phyloP scores from a whole-genome alignment of 2,888 invertebrate species.

The Xanthostigma xanthostigma region DNA sequence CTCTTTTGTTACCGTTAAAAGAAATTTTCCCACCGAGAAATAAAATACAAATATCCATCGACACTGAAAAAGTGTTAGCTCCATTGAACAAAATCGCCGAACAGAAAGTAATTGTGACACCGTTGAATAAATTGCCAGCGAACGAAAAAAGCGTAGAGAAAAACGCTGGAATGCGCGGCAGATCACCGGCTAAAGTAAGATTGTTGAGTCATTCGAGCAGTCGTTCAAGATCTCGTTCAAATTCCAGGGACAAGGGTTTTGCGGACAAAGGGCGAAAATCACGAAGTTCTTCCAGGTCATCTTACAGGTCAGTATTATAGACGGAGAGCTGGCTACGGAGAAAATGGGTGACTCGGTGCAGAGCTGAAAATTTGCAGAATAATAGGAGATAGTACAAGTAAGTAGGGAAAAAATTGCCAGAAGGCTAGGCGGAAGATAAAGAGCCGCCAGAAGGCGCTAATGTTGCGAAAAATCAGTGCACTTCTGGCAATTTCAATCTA shows the following conservation, averaged over 20 bases:
- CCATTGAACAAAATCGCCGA: conserved; percentile 4
- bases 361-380: too few species aligned
- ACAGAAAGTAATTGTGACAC: not conserved
- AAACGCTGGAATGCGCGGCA: not conserved
- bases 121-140: not conserved
- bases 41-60: conserved; percentile 3
- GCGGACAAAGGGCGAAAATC: conserved; percentile 21
- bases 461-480: too few species aligned
- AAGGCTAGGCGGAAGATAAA: too few species aligned
- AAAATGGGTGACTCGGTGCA: too few species aligned
- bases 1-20: not conserved
- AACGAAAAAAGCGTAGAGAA: not conserved
- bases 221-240: conserved; percentile 12
- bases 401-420: too few species aligned
- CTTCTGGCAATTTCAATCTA: too few species aligned
- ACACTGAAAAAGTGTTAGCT: conserved; percentile 1
- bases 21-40: conserved; percentile 1
- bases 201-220: conserved; percentile 5
- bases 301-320: conserved; percentile 23
- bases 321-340: too few species aligned
- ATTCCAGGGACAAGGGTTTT: conserved; percentile 9
- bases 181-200: not conserved
- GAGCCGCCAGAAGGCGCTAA: too few species aligned
- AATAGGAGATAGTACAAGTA: too few species aligned
- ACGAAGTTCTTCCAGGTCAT: conserved; percentile 35